phyloP scores from a whole-genome alignment of 2,113 vertebrate species.

The Scalopus aquaticus region DNA sequence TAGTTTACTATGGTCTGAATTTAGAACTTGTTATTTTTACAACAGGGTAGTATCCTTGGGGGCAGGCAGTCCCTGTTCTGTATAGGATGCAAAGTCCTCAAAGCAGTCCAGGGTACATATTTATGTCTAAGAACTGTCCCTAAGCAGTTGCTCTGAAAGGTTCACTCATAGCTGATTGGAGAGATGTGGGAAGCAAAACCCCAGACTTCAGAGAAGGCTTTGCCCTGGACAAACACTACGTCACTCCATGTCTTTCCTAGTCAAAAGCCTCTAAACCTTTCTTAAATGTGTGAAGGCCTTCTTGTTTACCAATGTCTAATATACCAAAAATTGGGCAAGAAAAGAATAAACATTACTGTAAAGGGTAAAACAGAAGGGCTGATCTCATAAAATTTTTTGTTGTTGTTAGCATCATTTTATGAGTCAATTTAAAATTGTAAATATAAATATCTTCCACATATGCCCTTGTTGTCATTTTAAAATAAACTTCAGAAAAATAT shows the following conservation, averaged over 20 bases:
- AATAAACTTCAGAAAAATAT: conserved; percentile 13
- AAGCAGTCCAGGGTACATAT: neutral
- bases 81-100: neutral
- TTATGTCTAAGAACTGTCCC: neutral
- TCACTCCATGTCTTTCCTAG: neutral
- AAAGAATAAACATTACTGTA: neutral
- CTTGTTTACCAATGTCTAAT: neutral
- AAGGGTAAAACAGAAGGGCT: neutral
- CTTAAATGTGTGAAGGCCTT: neutral
- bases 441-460: neutral
- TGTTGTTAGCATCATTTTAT: neutral
- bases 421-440: conserved; percentile 14
- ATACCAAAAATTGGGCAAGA: neutral
- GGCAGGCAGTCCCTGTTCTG: too few relatives aligned
- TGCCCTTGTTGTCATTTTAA: conserved; percentile 23
- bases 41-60: neutral
- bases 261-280: neutral
- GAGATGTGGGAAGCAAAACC: neutral
- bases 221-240: neutral
- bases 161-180: accelerated
- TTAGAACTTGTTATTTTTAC: conserved; percentile 13
- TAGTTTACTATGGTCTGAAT: neutral
- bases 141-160: neutral
- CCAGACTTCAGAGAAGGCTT: neutral
- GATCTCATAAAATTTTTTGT: neutral